Evolutionary conservation across 2,113 vertebrate genomes (phyloP).

Genomic region (Centropus bengalensis): DNA sequence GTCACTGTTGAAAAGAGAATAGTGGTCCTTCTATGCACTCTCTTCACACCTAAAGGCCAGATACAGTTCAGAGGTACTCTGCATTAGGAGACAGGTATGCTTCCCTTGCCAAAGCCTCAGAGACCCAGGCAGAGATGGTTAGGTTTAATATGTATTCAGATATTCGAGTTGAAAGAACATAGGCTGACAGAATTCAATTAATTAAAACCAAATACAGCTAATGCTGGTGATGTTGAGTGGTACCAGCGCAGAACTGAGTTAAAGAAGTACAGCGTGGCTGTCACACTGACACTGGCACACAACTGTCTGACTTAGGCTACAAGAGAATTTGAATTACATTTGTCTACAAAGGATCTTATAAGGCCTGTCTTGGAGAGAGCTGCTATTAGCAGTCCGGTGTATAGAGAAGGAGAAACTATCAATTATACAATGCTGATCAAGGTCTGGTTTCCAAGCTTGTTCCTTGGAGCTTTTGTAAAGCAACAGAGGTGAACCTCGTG

Average conservation of each 20-base stretch:
- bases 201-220: not conserved
- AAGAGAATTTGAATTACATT: not conserved
- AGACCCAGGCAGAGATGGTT: not conserved
- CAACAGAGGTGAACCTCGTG: not conserved
- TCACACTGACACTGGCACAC: not conserved
- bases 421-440: not conserved
- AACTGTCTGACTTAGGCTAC: not conserved
- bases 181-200: not conserved
- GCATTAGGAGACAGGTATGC: not conserved
- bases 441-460: not conserved
- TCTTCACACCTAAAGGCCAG: not conserved
- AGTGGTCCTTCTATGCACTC: not conserved
- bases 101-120: not conserved
- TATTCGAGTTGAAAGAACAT: not conserved
- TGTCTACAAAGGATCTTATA: not conserved
- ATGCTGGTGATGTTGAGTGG: not conserved
- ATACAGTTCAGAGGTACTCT: not conserved
- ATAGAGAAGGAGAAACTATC: not conserved
- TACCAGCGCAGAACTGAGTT: not conserved
- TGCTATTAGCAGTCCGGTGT: not conserved
- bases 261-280: not conserved
- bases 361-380: not conserved
- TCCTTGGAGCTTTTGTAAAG: not conserved
- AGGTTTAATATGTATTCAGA: not conserved
- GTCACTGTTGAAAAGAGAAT: not conserved